These are phyloP conservation scores for Ditula angustiorana DNA, from an alignment of 2,888 invertebrate genomes.

Conservation along the genomic window DNA sequence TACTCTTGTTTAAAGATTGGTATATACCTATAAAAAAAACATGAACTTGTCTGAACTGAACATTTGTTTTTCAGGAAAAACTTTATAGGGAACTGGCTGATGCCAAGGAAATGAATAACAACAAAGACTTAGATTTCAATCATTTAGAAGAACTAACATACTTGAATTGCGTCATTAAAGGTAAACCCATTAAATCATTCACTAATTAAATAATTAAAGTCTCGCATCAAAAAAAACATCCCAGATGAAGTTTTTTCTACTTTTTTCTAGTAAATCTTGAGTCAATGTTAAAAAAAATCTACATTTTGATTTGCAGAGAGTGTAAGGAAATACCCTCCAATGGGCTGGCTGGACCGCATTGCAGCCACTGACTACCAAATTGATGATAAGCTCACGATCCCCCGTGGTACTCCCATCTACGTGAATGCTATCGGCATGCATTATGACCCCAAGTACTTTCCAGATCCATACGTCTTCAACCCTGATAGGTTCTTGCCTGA, in stretches of 20 bases:
- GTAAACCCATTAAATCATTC: no score
- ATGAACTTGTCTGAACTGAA: no score
- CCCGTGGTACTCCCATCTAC: constrained; percentile 58
- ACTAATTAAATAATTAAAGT: no score
- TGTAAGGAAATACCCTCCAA: constrained; percentile 57
- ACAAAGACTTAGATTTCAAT: constrained; percentile 46
- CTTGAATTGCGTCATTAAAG: constrained; percentile 59
- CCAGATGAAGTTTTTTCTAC: no score
- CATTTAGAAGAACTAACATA: constrained; percentile 51
- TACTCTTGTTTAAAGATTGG: no score
- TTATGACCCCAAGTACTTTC: constrained; percentile 41
- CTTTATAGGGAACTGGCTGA: constrained; percentile 55
- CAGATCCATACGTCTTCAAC: constrained; percentile 37
- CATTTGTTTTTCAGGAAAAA: constrained; percentile 51
- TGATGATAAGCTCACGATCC: constrained; percentile 57
- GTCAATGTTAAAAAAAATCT: no score
- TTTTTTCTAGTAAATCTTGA: no score
- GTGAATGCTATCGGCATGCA: constrained; percentile 59
- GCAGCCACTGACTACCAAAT: constrained; percentile 53
- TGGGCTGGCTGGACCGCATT: constrained; percentile 65
- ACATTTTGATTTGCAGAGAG: constrained; percentile 51
- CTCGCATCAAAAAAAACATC: no score
- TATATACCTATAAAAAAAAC: no score
- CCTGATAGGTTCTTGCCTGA: constrained; percentile 43
- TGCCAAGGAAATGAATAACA: constrained; percentile 49